Conservation (phyloP, 2,888 invertebrate genomes). For the Megaustenia siamemsis region DNA sequence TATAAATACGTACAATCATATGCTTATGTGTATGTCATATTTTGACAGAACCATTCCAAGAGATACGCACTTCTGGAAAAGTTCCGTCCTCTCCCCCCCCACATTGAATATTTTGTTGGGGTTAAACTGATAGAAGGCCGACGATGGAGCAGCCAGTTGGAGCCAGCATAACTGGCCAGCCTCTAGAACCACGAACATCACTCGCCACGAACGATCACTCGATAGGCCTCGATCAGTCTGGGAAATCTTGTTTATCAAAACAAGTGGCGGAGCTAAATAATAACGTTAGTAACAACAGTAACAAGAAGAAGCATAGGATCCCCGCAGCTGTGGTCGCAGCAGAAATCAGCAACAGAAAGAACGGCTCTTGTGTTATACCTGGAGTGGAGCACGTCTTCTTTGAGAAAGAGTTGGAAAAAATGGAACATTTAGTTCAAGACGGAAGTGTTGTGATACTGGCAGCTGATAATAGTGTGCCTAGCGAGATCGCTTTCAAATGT, state of each 20-base stretch:
- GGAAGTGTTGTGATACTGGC: conserved; percentile 26
- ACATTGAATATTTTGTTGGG: too few species aligned
- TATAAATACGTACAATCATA: not conserved
- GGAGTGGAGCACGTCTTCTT: conserved; percentile 47
- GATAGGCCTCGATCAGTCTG: not conserved
- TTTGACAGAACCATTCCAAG: too few species aligned
- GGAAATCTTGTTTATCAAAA: not conserved
- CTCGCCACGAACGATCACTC: not conserved
- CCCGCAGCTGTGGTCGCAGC: not conserved
- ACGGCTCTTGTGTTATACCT: conserved; percentile 14
- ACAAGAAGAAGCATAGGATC: not conserved
- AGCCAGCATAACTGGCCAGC: not conserved
- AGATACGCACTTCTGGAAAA: too few species aligned
- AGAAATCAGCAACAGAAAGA: not conserved
- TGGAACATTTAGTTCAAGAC: conserved; percentile 25
- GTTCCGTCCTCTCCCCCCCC: not conserved
- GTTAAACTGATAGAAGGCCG: not conserved
- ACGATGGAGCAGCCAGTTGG: not conserved
- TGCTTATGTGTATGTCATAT: not conserved
- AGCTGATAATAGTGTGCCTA: conserved; percentile 31
- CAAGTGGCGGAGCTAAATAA: not conserved
- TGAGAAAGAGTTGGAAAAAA: conserved; percentile 41
- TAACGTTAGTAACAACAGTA: not conserved
- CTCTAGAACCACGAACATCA: not conserved
- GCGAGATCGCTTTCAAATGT: conserved; percentile 42